Conservation (phyloP, 2,888 invertebrate species). For the Megamerina dolium region DNA sequence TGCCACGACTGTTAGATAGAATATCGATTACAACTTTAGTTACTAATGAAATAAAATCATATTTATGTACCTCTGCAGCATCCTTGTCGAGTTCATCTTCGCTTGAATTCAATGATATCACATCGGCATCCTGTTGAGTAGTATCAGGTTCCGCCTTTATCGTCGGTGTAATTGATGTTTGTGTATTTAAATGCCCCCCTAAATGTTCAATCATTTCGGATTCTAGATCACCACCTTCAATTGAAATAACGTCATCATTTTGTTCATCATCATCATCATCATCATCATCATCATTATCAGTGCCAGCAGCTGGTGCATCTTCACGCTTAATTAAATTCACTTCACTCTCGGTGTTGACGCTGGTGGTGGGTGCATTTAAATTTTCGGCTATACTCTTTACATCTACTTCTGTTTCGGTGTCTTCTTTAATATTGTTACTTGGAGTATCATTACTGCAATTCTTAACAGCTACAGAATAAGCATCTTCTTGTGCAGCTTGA, state of each 20-base stretch:
- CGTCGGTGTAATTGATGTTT: conserved; percentile 10
- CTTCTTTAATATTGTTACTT: neutral
- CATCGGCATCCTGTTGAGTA: conserved; percentile 29
- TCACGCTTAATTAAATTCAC: neutral
- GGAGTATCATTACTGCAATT: neutral
- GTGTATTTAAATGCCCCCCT: conserved; percentile 27
- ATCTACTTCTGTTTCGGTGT: neutral
- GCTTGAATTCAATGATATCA: conserved; percentile 38
- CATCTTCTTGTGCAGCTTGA: neutral
- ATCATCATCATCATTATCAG: conserved; percentile 6
- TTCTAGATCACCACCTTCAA: conserved; percentile 46
- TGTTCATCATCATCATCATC: conserved; percentile 43
- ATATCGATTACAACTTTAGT: neutral
- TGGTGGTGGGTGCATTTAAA: neutral
- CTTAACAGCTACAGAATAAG: neutral
- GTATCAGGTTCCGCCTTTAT: conserved; percentile 17
- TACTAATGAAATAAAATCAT: neutral
- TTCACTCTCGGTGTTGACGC: neutral
- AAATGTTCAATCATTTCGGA: conserved; percentile 46
- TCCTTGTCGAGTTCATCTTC: conserved; percentile 28
- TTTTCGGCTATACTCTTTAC: neutral
- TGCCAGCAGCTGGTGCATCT: neutral
- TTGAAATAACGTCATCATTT: conserved; percentile 47
- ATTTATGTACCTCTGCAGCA: conserved; percentile 30
- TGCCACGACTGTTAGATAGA: conserved; percentile 52